Base-by-base conservation (phyloP, 2,888 invertebrate species). In the Lepidocyrtoides sp. region DNA sequence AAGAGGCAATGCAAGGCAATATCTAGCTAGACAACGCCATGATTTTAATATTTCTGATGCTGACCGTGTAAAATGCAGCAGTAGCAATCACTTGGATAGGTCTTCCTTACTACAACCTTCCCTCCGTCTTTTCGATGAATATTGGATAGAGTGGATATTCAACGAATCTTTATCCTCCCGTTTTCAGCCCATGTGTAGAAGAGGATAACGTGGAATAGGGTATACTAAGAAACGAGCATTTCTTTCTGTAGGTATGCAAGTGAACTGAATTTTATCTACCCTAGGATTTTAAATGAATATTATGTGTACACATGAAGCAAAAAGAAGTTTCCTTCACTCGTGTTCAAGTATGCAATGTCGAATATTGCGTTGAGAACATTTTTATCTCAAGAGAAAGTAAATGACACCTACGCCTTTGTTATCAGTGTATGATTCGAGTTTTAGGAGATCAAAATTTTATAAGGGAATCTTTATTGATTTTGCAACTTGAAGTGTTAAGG, bases 81-180 rank as follows among this genome's bases (percentile, higher is more conserved):
- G 17, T 79, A 14, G 17, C 32, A 32, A 29, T 36, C 3, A 36
- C 2, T 57, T n/a, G 57, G 29, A 14, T 75, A 29, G 51, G 12
- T 44, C 41, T 75, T 44, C 44, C 7, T 7, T 36, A 36, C 36
- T 36, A 36, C 36, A 20, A 79, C 57, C 79, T 79, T 79, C 57
- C 79, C 54, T 79, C 41, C 57, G 36, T n/a, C 51, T 36, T 51
- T 72, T 54, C 79, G n/a, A 79, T 79, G 79, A 79, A 79, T 79
- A 79, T 79, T 79, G 79, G 36, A 79, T 79, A 7, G 36, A 36
- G 79, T 17, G 32, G 32, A 79, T 79, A 79, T 54, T 54, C 32
- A 32, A 20, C 54, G 36, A 44, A 29, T 75, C 75, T 75, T 48
- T 48, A 75, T 75, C 48, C 48, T 75, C 75, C 48, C 23, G 26